Base-by-base conservation (phyloP, 2,113 vertebrate genomes). In the Sinocyclocheilus grahami region DNA sequence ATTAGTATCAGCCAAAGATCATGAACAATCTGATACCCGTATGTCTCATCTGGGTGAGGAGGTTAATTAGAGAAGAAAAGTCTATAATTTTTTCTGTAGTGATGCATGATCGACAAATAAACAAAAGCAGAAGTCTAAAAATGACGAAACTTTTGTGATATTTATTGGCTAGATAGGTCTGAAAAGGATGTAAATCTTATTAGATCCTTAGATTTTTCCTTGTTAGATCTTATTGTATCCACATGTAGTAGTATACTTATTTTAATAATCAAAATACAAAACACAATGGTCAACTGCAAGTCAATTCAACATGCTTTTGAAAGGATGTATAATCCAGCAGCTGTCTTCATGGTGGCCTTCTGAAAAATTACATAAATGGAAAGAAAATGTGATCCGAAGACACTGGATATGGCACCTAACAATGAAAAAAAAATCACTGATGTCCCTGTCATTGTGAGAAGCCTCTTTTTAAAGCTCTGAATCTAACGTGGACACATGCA, bases 1-100 rank as follows among this genome's bases (percentile, higher is more conserved):
- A 83, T 91, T 89, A 77, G 79, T 46, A 30, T 82, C 82, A 82
- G 87, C 30, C 53, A 87, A 71, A 83, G 81, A 88, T 81, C 76
- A 77, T 53, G 71, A 71, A 90, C 87, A 90, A 82, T 86, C 67
- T 63, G 69, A 86, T 48, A 75, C 37, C 77, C 83, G 62, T 14
- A 42, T 85, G n/a, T 27, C 74, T 77, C 53, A 82, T 65, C 33
- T 37, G 48, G 24, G 58, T 77, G 78, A 76, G 22, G 37, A 69
- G 72, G 30, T 46, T 89, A 86, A 90, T 85, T 89, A 62, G 46
- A 84, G 37, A 87, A 78, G 79, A 89, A 63, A 80, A 62, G 81
- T 85, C 82, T 81, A 37, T 89, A 42, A 83, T 82, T 77, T 87
- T 77, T 30, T 55, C 5, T 3, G 10, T 46, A 46, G 42, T 48